Percentiles rank a stretch among this genome's conserved stretches.
Evolutionary conservation across 2,888 invertebrate genomes (phyloP).

Genomic region (Encarsia formosa): DNA sequence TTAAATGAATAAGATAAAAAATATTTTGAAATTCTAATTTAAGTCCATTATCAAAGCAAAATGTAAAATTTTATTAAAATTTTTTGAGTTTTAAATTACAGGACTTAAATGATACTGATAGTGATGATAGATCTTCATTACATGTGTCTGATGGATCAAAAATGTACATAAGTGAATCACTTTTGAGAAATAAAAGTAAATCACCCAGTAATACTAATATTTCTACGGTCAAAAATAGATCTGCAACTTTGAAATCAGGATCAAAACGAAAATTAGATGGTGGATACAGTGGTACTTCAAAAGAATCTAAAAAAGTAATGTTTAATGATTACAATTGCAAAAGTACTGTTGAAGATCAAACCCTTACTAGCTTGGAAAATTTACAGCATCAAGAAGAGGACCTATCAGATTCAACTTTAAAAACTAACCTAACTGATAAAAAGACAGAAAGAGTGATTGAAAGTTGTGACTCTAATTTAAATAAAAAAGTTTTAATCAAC

Average conservation of each 20-base stretch:
- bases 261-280: conserved; percentile 14
- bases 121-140: conserved; percentile 3
- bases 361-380: too few relatives aligned
- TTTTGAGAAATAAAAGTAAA: background rate
- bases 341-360: too few relatives aligned
- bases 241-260: background rate
- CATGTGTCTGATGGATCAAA: conserved; percentile 5
- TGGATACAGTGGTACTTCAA: conserved; percentile 5
- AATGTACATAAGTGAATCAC: background rate
- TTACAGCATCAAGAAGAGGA: too few relatives aligned
- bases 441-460: too few relatives aligned
- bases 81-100: conserved; percentile 3
- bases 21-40: too few relatives aligned
- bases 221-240: conserved; percentile 10
- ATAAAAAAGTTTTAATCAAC: too few relatives aligned
- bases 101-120: conserved; percentile 7
- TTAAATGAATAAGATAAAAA: too few relatives aligned
- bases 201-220: background rate
- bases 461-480: too few relatives aligned
- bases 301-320: conserved; percentile 24
- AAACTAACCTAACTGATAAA: too few relatives aligned
- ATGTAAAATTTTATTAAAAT: too few relatives aligned
- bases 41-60: too few relatives aligned
- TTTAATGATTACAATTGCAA: conserved; percentile 14
- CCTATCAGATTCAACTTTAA: too few relatives aligned